phyloP scores from a whole-genome alignment of 92 coral and sea anemone species.

The Epizoanthus ramosus region DNA sequence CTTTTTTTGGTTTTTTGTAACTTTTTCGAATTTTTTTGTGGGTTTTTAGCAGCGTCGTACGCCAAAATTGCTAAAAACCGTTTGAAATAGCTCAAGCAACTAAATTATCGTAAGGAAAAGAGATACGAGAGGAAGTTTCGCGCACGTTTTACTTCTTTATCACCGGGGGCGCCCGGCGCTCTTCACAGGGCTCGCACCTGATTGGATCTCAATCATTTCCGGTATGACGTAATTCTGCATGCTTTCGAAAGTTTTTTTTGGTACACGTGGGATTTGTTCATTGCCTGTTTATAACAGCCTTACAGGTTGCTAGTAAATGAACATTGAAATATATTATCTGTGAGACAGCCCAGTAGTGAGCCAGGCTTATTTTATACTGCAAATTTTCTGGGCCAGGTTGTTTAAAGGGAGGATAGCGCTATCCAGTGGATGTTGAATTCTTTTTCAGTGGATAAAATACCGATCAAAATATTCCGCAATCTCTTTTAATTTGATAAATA shows the following conservation, averaged over 20 bases:
- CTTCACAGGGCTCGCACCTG: slow-evolving; percentile 54
- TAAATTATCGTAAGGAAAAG: slow-evolving; percentile 67
- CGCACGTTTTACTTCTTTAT: slow-evolving; percentile 59
- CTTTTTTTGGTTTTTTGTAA: slow-evolving; percentile 79
- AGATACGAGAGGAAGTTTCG: slow-evolving; percentile 78
- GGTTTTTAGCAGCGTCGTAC: slow-evolving; percentile 82
- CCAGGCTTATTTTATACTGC: no score
- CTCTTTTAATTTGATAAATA: no score
- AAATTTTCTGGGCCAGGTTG: no score
- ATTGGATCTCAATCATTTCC: slow-evolving; percentile 65
- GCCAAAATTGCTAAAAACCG: slow-evolving; percentile 84
- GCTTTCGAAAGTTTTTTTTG: not conserved
- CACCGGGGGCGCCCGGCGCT: slow-evolving; percentile 72
- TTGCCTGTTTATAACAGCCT: slow-evolving; percentile 5
- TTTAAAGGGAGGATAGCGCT: no score
- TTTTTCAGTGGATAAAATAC: no score
- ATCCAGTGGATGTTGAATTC: no score
- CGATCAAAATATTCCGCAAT: no score
- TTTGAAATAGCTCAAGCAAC: slow-evolving; percentile 59
- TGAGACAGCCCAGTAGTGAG: no score
- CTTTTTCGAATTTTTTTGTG: slow-evolving; percentile 83
- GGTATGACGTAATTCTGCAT: slow-evolving; percentile 37
- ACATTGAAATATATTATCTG: not conserved
- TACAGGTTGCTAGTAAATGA: not conserved
- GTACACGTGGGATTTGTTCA: slow-evolving; percentile 36